A percentile compares a stretch with the other conserved stretches of the same genome.
phyloP scores from a whole-genome alignment of 2,797 vertebrate genomes.

The Nyctalus aviator region DNA sequence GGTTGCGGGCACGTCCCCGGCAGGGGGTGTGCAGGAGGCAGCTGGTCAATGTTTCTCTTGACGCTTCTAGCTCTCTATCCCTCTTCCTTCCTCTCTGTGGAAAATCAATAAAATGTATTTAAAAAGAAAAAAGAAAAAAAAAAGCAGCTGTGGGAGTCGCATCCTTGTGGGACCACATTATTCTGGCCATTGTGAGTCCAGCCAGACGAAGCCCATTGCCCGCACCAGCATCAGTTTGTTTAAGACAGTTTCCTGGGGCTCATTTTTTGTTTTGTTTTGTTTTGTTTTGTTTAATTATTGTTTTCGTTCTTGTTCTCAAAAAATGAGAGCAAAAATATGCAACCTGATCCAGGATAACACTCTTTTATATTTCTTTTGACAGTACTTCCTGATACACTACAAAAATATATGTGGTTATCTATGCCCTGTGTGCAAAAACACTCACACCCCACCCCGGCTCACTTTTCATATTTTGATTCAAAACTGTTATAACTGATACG shows the following conservation, averaged over 20 bases:
- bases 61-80: no score
- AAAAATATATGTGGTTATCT: background rate
- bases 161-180: slow-evolving; percentile 55
- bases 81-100: no score
- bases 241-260: background rate
- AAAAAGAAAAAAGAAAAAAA: no score
- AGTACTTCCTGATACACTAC: background rate
- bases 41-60: no score
- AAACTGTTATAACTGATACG: background rate
- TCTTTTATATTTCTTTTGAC: background rate
- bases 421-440: background rate
- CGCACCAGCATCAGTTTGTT: slow-evolving; percentile 26
- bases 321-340: slow-evolving; percentile 16
- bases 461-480: background rate
- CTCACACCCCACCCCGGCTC: background rate
- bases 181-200: slow-evolving; percentile 55
- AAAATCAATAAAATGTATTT: no score
- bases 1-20: no score
- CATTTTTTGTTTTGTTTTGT: background rate
- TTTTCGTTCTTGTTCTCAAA: slow-evolving; percentile 40
- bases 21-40: no score
- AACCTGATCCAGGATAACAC: background rate
- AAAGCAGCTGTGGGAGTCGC: slow-evolving; percentile 40
- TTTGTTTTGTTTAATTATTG: background rate
- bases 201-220: slow-evolving; percentile 66